These are phyloP conservation scores for Scolopax mira DNA, from an alignment of 2,113 vertebrate genomes.

Conservation along the genomic window DNA sequence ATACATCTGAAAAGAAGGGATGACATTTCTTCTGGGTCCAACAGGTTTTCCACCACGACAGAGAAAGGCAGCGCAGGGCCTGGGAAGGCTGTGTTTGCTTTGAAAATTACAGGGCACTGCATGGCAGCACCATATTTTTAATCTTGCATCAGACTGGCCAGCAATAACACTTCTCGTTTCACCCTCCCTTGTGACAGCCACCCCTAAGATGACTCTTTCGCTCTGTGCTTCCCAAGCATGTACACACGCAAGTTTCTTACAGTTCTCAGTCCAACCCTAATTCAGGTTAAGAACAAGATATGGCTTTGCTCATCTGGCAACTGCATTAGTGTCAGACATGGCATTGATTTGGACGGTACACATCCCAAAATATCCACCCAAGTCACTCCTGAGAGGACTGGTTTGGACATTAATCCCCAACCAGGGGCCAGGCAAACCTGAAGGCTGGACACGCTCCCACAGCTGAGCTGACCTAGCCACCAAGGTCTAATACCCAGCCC, in stretches of 20 bases:
- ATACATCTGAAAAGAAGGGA: neutral
- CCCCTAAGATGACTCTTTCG: neutral
- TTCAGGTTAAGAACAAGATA: neutral
- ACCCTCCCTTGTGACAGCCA: neutral
- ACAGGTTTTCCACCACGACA: neutral
- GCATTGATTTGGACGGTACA: neutral
- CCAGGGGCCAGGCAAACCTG: neutral
- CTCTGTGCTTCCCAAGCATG: neutral
- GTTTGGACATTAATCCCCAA: neutral
- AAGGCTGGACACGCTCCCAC: neutral
- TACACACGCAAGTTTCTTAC: neutral
- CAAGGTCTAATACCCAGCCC: neutral
- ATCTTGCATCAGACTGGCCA: neutral
- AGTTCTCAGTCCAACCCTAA: neutral
- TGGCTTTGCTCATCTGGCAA: neutral
- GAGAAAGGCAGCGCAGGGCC: neutral
- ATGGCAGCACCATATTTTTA: neutral
- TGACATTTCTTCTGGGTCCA: neutral
- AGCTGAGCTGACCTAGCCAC: neutral
- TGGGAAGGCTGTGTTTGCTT: neutral
- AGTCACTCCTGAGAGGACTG: neutral
- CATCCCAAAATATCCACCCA: neutral
- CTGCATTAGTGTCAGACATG: neutral
- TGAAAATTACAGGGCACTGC: slow-evolving; percentile 32
- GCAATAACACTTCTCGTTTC: neutral